Evolutionary conservation across 2,113 vertebrate genomes (phyloP).

Genomic region (Thunnus maccoyii): DNA sequence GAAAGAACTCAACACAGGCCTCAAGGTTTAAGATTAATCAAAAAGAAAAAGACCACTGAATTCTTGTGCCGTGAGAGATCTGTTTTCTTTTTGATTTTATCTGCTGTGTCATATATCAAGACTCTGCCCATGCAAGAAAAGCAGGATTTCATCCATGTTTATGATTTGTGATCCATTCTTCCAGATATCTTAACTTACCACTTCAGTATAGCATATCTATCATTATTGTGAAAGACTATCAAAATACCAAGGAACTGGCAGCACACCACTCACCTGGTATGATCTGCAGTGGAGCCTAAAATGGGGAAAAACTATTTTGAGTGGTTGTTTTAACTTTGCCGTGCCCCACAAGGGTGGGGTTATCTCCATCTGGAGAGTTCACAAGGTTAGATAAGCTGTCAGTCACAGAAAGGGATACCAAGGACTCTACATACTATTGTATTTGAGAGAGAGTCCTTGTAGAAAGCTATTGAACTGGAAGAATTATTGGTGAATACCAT

Average conservation of each 20-base stretch:
- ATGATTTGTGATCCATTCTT: constrained; percentile 37
- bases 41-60: neutral
- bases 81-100: constrained; percentile 32
- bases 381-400: neutral
- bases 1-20: constrained; percentile 14
- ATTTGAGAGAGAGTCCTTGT: neutral
- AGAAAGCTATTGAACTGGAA: neutral
- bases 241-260: constrained; percentile 50
- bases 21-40: neutral
- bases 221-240: constrained; percentile 6
- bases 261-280: constrained; percentile 12
- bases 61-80: constrained; percentile 16
- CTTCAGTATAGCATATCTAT: constrained; percentile 15
- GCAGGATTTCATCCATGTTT: neutral
- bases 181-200: constrained; percentile 3
- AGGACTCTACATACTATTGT: neutral
- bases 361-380: neutral
- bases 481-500: neutral
- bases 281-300: constrained; percentile 5
- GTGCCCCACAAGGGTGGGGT: constrained; percentile 17
- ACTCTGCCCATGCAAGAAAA: neutral
- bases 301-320: neutral
- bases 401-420: neutral
- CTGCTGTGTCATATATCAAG: constrained; percentile 3
- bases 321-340: neutral